Evolutionary conservation across 2,797 vertebrate species (phyloP).

Genomic region (Brotogeris chrysoptera): DNA sequence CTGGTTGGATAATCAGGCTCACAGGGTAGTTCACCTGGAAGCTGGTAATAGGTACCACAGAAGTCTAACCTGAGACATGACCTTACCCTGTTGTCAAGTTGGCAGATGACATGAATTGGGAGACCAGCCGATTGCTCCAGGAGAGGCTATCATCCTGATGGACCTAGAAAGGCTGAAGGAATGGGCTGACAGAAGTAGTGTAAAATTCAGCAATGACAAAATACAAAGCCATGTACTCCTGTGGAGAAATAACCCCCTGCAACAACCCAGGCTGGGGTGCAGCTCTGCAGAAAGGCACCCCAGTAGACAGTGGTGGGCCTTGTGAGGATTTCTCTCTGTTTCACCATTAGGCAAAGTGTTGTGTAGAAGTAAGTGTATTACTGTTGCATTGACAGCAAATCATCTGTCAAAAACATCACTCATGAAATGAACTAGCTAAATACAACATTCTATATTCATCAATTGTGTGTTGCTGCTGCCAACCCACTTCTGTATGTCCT

Average conservation of each 20-base stretch:
- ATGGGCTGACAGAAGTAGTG: background rate
- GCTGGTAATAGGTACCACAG: background rate
- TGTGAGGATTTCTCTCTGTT: background rate
- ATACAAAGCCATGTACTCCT: background rate
- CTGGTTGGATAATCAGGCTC: background rate
- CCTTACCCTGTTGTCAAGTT: background rate
- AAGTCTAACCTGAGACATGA: background rate
- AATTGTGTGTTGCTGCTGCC: background rate
- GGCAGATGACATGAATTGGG: fast-evolving
- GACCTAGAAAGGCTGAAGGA: background rate
- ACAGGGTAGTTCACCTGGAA: background rate
- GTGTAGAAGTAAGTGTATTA: background rate
- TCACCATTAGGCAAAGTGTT: background rate
- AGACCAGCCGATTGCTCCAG: background rate
- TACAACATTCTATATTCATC: background rate
- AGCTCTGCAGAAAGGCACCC: background rate
- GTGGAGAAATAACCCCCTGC: background rate
- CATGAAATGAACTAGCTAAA: background rate
- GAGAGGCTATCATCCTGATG: background rate
- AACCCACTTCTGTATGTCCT: background rate
- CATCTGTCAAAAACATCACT: background rate
- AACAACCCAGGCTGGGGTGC: background rate
- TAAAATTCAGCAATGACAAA: background rate
- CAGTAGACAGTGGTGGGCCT: background rate
- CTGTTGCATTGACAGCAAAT: background rate